Evolutionary conservation across 92 coral and sea anemone species (phyloP), one percentile per base, ranked within the genome.

Genomic region (Palythoa caribaeorum): DNA sequence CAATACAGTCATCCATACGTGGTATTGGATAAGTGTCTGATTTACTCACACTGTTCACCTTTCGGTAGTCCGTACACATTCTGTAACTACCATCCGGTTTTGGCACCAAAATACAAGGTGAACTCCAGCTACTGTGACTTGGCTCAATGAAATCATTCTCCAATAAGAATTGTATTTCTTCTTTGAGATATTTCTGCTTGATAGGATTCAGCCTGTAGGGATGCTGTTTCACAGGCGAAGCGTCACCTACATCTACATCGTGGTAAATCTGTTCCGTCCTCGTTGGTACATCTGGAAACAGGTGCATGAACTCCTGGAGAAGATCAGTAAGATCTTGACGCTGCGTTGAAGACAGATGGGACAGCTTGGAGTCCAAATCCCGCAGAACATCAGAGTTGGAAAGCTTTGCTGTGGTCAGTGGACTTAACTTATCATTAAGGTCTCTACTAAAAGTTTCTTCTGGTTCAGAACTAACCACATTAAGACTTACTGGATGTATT

Each of bases 11-110:
- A 38, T 87, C 95, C 74, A 92, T 83, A 4, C 92, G 66, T 3
- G 89, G 93, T 2, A 92, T 87, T 55, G 95, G 92, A 70, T 55
- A 93, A 3, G 92, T 65, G 65, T 87, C 93, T 38, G 87, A 10
- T 70, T 90, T 88, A 15, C 89, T 87, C 5, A 93, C 91, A 71
- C 69, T 87, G 91, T 93, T 90, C 28, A 80, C 72, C 16, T 80
- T 80, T 37, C 86, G 13, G 55, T 60, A 57, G 53, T 79, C 86
- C 5, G 88, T 76, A 77, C 94, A 92, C 87, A 92, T 68, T 7
- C 94, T 62, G 68, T 35, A 86, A 15, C 73, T 87, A 52, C 90
- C 90, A 20, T 92, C 87, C 1, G 77, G 87, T 70, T 83, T 83
- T 1, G 92, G 91, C 1, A 90, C 92, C 28, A 92, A 63, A 7